Conservation (phyloP, 2,113 vertebrate genomes). For the Axis porcinus region DNA sequence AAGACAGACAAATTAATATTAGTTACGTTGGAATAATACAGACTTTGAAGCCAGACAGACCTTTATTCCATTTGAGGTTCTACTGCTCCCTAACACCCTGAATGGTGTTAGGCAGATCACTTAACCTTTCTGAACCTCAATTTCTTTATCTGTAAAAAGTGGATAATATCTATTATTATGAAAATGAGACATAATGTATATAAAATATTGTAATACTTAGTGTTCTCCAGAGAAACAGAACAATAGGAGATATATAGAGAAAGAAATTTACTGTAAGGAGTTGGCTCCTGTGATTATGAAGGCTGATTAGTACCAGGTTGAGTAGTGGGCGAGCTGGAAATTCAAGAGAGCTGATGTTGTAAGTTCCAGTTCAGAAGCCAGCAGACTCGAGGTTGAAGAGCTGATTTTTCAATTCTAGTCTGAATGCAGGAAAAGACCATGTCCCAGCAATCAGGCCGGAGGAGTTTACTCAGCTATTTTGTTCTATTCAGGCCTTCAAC, state of each 20-base stretch:
- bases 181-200: neutral
- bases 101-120: neutral
- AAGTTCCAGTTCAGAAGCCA: neutral
- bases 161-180: neutral
- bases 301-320: neutral
- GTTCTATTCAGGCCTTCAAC: neutral
- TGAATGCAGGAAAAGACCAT: neutral
- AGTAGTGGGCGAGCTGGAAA: neutral
- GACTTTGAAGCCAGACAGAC: neutral
- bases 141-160: neutral
- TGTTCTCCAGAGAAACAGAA: slow-evolving; percentile 12
- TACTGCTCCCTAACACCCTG: neutral
- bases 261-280: neutral
- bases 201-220: neutral
- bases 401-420: neutral
- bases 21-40: neutral
- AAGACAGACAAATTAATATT: neutral
- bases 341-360: neutral
- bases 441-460: neutral
- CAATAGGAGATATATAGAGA: neutral
- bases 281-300: neutral
- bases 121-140: neutral
- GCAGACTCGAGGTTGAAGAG: neutral
- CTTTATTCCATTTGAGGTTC: neutral
- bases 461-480: neutral